Conservation (phyloP, 2,888 invertebrate species). For the Thyatira batis region DNA sequence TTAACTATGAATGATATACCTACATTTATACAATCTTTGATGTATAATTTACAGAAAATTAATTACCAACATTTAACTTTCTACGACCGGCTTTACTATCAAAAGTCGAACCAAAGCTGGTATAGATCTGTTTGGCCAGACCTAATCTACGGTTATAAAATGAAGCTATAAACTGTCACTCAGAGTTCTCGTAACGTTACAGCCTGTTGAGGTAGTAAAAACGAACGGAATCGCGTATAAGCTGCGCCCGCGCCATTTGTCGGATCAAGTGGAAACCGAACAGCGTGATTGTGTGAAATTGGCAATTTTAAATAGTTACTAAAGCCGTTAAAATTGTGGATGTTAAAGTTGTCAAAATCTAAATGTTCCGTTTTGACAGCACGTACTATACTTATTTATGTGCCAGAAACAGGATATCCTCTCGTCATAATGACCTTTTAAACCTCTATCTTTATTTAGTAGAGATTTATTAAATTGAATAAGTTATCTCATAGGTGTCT, state of each 20-base stretch:
- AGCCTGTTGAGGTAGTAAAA: constrained; percentile 10
- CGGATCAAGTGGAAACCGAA: background rate
- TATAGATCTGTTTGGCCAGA: background rate
- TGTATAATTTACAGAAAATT: too few relatives aligned
- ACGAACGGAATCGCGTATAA: constrained; percentile 20
- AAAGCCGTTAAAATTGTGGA: too few relatives aligned
- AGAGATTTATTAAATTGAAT: too few relatives aligned
- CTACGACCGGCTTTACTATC: background rate
- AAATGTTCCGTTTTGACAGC: background rate
- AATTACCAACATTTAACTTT: background rate
- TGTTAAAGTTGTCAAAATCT: too few relatives aligned
- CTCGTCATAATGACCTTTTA: too few relatives aligned
- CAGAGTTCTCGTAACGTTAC: background rate
- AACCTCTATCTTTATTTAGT: too few relatives aligned
- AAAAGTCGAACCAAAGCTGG: background rate
- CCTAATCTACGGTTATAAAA: background rate
- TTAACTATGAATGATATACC: too few relatives aligned
- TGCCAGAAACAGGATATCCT: too few relatives aligned
- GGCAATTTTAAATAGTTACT: background rate
- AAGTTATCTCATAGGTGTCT: too few relatives aligned
- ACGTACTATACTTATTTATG: background rate
- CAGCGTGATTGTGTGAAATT: background rate
- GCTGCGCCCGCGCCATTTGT: background rate
- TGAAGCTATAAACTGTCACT: background rate
- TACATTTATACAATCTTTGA: too few relatives aligned